Evolutionary conservation across 2,113 vertebrate species (phyloP), one percentile per base, ranked within the genome.

Genomic region (Spilogale gracilis): DNA sequence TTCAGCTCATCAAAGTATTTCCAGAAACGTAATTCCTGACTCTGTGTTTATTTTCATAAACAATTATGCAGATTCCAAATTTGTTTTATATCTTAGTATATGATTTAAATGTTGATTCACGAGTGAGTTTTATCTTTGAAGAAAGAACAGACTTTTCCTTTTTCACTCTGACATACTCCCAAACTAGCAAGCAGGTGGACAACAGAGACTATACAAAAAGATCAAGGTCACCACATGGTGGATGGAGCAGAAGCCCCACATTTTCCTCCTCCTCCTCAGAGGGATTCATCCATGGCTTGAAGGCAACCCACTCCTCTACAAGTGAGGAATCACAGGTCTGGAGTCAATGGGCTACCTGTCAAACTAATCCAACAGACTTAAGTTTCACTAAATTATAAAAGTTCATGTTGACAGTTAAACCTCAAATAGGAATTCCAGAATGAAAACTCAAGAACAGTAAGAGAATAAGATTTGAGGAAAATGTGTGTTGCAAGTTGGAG

Each of bases 1-100:
- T 95, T 85, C 43, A 63, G n/a, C 43, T 91, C 52, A 61, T 89
- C 58, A 65, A 78, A 89, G 20, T 73, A 88, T 50, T 95, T 93
- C 45, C 32, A 69, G 60, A 91, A 81, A 93, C 10, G 63, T 10
- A 63, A 83, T 74, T 90, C 85, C 63, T 80, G 43, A 1, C 5
- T 92, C 23, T 38, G 30, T 6, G n/a, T 38, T 97, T 74, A 95
- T 58, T 58, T 32, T 91, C 21, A 76, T 94, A 32, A 86, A 69
- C 38, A 92, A 84, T 95, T 80, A 76, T 11, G 8, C 13, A 94
- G 60, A 80, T 21, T 60, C 84, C 25, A 94, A 65, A 76, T 78
- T 58, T 89, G 54, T 76, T 85, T 73, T 73, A 5, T 65, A 67
- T 78, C 52, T 92, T 89, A 50, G 32, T 52, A 13, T 32, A 71